Evolutionary conservation across 2,113 vertebrate species (phyloP).

Genomic region (Cynocephalus volans): DNA sequence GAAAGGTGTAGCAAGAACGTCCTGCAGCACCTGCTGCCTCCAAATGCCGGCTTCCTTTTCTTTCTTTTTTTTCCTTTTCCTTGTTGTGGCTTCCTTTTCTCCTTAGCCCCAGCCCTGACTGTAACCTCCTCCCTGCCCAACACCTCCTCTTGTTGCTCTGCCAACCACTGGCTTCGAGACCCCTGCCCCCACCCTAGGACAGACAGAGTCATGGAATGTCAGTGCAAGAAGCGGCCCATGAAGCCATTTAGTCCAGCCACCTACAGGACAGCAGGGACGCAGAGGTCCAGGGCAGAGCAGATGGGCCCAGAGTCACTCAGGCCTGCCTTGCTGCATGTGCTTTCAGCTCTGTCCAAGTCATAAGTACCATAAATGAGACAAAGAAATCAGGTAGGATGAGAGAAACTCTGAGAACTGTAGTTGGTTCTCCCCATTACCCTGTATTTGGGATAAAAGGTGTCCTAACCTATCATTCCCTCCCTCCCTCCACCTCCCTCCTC

Average conservation of each 20-base stretch:
- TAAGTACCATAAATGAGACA: not conserved
- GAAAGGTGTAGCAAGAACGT: not conserved
- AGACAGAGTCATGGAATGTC: not conserved
- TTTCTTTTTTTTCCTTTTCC: not conserved
- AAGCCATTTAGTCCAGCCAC: no score
- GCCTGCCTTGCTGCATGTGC: not conserved
- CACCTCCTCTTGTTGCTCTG: not conserved
- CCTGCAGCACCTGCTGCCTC: not conserved
- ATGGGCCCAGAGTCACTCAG: not conserved
- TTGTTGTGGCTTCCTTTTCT: rapidly evolving
- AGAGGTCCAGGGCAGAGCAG: not conserved
- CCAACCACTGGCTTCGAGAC: not conserved
- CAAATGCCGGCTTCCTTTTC: not conserved
- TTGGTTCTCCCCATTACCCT: not conserved
- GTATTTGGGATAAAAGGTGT: not conserved
- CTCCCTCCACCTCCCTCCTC: not conserved
- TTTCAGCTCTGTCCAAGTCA: not conserved
- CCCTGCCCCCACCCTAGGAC: not conserved
- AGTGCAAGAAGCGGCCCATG: not conserved
- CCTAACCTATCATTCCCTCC: not conserved
- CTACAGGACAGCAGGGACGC: not conserved
- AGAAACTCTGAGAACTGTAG: not conserved
- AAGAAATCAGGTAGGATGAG: not conserved
- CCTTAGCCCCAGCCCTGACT: no score
- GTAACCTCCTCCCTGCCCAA: not conserved